Percentiles rank a stretch among this genome's conserved stretches.
phyloP scores from a whole-genome alignment of 1,140 invertebrate genomes.

The Metopolophium dirhodum region DNA sequence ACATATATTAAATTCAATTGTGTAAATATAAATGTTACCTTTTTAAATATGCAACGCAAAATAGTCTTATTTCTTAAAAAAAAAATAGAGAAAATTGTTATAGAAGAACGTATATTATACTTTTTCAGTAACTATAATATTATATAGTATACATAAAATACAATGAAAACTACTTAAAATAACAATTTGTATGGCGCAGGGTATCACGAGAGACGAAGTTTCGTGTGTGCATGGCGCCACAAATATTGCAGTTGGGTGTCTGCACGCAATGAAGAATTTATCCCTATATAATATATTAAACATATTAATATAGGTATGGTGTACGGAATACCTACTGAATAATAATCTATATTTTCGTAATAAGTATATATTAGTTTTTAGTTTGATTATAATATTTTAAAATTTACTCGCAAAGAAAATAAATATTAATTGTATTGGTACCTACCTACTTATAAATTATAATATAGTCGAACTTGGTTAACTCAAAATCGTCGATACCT shows the following conservation, averaged over 20 bases:
- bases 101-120: neutral
- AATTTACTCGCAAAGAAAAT: neutral
- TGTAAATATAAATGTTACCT: no score
- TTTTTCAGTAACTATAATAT: neutral
- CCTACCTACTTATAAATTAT: no score
- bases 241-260: conserved; percentile 22
- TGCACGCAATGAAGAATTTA: conserved; percentile 33
- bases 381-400: neutral
- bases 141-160: neutral
- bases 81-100: neutral
- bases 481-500: no score
- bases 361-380: neutral
- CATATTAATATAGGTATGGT: neutral
- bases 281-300: neutral
- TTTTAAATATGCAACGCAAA: no score
- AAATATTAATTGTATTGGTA: neutral
- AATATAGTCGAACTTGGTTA: no score
- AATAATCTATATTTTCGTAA: neutral
- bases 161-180: neutral
- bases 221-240: conserved; percentile 7
- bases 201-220: conserved; percentile 14
- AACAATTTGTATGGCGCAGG: conserved; percentile 2
- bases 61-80: no score
- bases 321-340: neutral
- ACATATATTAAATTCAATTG: neutral